Evolutionary conservation across 2,113 vertebrate genomes (phyloP), one percentile per base, ranked within the genome.

Genomic region (Mola mola): DNA sequence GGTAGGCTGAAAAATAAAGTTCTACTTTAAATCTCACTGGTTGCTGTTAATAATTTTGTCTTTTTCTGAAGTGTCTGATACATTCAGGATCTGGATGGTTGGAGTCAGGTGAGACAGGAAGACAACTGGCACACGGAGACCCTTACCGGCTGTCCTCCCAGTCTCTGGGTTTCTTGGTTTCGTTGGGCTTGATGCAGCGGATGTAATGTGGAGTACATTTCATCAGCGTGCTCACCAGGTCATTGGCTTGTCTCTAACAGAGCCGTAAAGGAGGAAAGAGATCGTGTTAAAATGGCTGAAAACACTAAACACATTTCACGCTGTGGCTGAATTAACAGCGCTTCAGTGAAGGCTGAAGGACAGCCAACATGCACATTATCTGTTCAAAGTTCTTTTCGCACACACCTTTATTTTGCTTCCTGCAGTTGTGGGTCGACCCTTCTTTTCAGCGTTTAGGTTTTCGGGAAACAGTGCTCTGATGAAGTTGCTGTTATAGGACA

Each of bases 121-220:
- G 1, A 36, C 20, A 31, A 28, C 11, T 29, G 29, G 17, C 5
- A 12, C 13, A n/a, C 38, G 25, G 44, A 10, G 34, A 40, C 61
- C 76, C 88, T 89, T 82, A 98, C 97, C 97, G 95, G 84, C 96
- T 95, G 75, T 99, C 97, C 58, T 99, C 97, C 97, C 97, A 98
- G 90, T 99, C 97, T 55, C 82, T 91, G 68, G 97, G 89, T 80
- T 95, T 98, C 91, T 99, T 99, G 15, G 97, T 98, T 80, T 99
- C 97, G 0, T 99, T 99, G 1, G 97, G 97, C 79, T 99, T 99
- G 91, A 98, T 99, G 84, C 97, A 99, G 69, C 97, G 96, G 79
- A 99, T 98, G 79, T 99, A 99, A 78, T 99, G 97, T 1, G 97
- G 97, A 0, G 96, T 99, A 5, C 97, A 99, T 74, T 97, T 99